phyloP scores from a whole-genome alignment of 1,140 invertebrate species.

The Muscidifurax raptorellus region DNA sequence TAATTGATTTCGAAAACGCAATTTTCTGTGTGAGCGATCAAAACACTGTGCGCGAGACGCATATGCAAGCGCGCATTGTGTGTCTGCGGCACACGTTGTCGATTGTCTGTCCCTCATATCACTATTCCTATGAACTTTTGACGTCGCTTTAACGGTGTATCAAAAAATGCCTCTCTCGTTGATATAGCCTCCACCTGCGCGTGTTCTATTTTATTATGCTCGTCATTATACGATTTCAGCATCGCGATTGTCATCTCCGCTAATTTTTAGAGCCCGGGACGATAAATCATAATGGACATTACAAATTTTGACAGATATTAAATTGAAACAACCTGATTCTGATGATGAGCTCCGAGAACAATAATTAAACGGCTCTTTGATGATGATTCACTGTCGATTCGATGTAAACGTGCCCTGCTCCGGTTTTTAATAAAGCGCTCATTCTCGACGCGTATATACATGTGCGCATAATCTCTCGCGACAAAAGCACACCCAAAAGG shows the following conservation, averaged over 20 bases:
- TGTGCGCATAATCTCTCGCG: not conserved
- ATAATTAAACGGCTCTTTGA: no score
- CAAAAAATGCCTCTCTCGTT: no score
- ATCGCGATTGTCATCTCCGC: not conserved
- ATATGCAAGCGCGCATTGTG: not conserved
- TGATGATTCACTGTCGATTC: not conserved
- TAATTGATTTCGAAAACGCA: slow-evolving; percentile 75
- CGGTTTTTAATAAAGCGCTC: not conserved
- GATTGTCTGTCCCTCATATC: slow-evolving; percentile 36
- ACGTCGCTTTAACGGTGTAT: slow-evolving; percentile 7
- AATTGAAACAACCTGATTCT: slow-evolving; percentile 3
- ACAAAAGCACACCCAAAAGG: no score
- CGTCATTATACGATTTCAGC: not conserved
- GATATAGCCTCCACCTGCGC: no score
- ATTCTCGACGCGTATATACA: no score
- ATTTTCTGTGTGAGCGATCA: slow-evolving; percentile 75
- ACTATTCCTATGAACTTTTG: slow-evolving; percentile 40
- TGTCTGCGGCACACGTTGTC: not conserved
- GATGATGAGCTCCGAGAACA: not conserved
- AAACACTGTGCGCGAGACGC: slow-evolving; percentile 60
- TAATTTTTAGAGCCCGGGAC: not conserved
- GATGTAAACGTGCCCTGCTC: not conserved
- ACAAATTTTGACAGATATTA: not conserved
- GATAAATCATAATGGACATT: not conserved
- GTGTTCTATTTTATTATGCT: slow-evolving; percentile 27